Base-by-base conservation (phyloP, 2,888 invertebrate species). In the Metalampra italica region DNA sequence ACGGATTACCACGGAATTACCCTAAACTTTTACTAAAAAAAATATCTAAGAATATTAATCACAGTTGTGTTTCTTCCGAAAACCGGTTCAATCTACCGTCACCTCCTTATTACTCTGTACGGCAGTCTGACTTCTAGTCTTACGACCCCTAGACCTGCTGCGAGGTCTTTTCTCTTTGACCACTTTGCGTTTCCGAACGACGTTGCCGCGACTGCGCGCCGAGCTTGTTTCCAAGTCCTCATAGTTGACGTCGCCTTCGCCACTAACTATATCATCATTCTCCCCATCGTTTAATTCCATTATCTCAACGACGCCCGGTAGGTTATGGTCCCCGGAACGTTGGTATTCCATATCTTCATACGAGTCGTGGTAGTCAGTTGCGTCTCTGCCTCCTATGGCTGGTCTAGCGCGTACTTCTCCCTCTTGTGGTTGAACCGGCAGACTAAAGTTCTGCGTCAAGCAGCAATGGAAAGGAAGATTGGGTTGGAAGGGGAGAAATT, bases 371-470 rank as follows among this genome's bases (percentile, higher is more conserved):
- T 71, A 80, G 56, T 89, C 88, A 15, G 75, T 69, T 58, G 71
- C 78, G 66, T 88, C 88, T 43, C 76, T 78, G 11, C 59, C 59
- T 9, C 57, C 53, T 50, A 83, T 77, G 43, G 76, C 77, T 51
- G 71, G 67, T 54, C 71, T 66, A 60, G 64, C 64, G 49, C 59
- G 60, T 52, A 52, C 61, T 15, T 67, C 67, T 46, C 53, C 59
- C 36, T 70, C 74, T 61, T 71, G 79, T 54, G 81, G 85, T 47
- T 80, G 75, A 61, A 60, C 78, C 76, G 89, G 88, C 71, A 88
- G 66, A 78, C 88, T 88, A 74, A 89, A 81, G 73, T 89, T 89
- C 89, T 89, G 79, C 76, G 71, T 77, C 75, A 78, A 78, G 77
- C 82, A 75, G 74, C 76, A 67, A 73, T 54, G 76, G 78, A 76